Evolutionary conservation across 2,888 invertebrate genomes (phyloP).

Genomic region (Galeopsomyia nigrocyanea): DNA sequence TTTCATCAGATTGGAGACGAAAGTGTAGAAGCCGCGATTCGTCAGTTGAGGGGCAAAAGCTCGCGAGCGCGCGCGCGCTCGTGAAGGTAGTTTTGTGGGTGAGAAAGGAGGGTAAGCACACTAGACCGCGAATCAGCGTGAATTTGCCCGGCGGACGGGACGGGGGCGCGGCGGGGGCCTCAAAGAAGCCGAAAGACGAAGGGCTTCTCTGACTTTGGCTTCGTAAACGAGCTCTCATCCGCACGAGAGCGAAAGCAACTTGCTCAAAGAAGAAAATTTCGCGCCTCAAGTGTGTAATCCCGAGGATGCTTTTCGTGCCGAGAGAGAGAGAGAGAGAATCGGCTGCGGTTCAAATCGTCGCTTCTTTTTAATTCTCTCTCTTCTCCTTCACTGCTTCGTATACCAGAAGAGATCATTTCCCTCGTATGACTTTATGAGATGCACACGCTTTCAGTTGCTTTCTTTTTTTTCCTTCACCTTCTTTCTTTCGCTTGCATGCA

Average conservation of each 20-base stretch:
- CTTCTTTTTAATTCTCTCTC: too few species aligned
- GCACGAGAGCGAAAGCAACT: background rate
- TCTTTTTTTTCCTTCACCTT: background rate
- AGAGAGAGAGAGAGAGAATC: too few species aligned
- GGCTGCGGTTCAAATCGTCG: too few species aligned
- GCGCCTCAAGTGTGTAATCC: slow-evolving; percentile 3
- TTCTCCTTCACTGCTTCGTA: too few species aligned
- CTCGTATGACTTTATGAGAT: background rate
- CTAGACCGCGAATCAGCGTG: slow-evolving; percentile 17
- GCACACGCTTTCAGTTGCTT: background rate
- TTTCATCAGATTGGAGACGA: too few species aligned
- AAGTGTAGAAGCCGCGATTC: too few species aligned
- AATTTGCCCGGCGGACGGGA: slow-evolving; percentile 14
- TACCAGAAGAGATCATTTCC: too few species aligned
- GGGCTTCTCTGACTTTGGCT: slow-evolving; percentile 6
- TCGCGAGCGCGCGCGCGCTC: too few species aligned
- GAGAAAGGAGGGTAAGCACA: too few species aligned
- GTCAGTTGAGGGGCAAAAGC: too few species aligned
- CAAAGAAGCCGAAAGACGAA: background rate
- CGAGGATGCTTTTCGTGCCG: slow-evolving; percentile 6
- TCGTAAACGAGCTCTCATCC: slow-evolving; percentile 4
- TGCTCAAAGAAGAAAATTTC: slow-evolving; percentile 38
- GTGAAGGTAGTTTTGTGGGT: too few species aligned
- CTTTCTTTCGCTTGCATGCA: background rate
- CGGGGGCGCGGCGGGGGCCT: background rate